Conservation (phyloP, 2,113 vertebrate genomes). For the rabbit (Oryctolagus cuniculus) region mOryCun1.1 NC_091441.1:22965501-22966000, state of each 20-base stretch:
- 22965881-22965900: conserved; percentile 55
- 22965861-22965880: conserved; percentile 68
- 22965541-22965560: conserved; percentile 38
- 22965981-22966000: conserved; percentile 67
- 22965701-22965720: conserved; percentile 60
- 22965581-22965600: background rate
- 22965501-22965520: conserved; percentile 8
- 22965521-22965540: conserved; percentile 49
- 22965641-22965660: conserved; percentile 49
- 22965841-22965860: conserved; percentile 81
- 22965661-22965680: conserved; percentile 33
- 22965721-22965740: conserved; percentile 3
- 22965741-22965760: conserved; percentile 52
- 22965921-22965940: conserved; percentile 66
- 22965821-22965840: conserved; percentile 66
- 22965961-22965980: conserved; percentile 61
- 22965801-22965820: conserved; percentile 74
- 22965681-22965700: conserved; percentile 58
- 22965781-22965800: conserved; percentile 67
- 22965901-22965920: conserved; percentile 68
- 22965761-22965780: conserved; percentile 76
- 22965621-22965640: background rate
- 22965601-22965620: background rate
- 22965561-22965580: conserved; percentile 51
- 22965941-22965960: conserved; percentile 74